These are phyloP conservation scores for Lordiphosa mommai DNA, from an alignment of 1,140 invertebrate genomes.

Conservation along the genomic window DNA sequence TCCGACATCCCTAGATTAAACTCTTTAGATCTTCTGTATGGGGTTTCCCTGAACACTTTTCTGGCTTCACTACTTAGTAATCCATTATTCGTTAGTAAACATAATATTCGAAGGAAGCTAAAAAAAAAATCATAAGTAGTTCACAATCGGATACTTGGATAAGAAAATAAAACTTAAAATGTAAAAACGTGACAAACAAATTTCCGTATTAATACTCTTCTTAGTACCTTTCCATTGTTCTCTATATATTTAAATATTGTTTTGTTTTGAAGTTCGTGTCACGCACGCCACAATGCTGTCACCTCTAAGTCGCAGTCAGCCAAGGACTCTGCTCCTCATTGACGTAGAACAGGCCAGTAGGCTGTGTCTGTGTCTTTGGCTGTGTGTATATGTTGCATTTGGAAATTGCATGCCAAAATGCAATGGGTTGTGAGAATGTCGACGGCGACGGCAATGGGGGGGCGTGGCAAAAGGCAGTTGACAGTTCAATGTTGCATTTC, in stretches of 20 bases:
- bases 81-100: no score
- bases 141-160: no score
- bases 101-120: no score
- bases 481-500: slow-evolving; percentile 74
- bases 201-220: no score
- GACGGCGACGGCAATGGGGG: background rate
- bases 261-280: background rate
- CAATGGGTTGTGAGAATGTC: slow-evolving; percentile 39
- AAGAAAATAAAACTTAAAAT: no score
- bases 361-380: slow-evolving; percentile 9
- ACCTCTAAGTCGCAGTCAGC: background rate
- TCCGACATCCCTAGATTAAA: no score
- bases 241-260: background rate
- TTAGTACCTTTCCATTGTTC: no score
- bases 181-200: no score
- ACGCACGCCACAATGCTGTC: background rate
- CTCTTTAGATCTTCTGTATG: no score
- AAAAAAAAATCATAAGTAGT: no score
- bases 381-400: slow-evolving; percentile 44
- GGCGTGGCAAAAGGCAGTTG: slow-evolving; percentile 32
- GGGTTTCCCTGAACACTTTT: no score
- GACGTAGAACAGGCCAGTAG: slow-evolving; percentile 11
- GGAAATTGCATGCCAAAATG: slow-evolving; percentile 68
- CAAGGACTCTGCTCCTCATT: background rate
- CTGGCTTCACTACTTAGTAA: no score